Percentiles rank a stretch among this genome's conserved stretches.
These are phyloP conservation scores for Cyclargus thomasi DNA, from an alignment of 1,140 invertebrate genomes.

Conservation along the genomic window DNA sequence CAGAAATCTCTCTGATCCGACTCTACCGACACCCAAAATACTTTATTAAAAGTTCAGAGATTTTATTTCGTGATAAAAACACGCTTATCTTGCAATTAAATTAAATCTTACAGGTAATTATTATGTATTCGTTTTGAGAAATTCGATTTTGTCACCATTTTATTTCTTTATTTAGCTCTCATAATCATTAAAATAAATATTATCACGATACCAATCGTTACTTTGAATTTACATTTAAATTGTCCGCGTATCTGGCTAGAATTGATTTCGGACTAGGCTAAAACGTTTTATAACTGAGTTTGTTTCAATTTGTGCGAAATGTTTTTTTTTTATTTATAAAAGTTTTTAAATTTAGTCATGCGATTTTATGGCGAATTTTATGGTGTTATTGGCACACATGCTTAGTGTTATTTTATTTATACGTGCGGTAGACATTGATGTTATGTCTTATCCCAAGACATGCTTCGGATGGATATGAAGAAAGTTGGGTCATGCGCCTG, in stretches of 20 bases:
- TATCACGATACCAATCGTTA: background rate
- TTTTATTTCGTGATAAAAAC: background rate
- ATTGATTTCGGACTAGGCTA: background rate
- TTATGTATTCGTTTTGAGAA: background rate
- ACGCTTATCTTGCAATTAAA: background rate
- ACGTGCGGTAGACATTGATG: too few relatives aligned
- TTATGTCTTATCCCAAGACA: too few relatives aligned
- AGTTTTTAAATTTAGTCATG: too few relatives aligned
- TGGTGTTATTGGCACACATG: too few relatives aligned
- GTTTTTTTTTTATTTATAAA: too few relatives aligned
- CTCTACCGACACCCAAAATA: background rate
- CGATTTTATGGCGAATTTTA: too few relatives aligned
- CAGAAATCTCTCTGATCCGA: background rate
- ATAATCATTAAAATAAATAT: slow-evolving; percentile 1
- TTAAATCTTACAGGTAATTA: slow-evolving; percentile 3
- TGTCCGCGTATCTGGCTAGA: background rate
- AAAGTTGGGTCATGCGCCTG: too few relatives aligned
- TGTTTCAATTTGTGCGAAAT: too few relatives aligned
- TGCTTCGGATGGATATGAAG: too few relatives aligned
- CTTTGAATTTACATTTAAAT: background rate
- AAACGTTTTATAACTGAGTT: background rate
- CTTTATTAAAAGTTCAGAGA: background rate
- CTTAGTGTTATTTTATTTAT: too few relatives aligned
- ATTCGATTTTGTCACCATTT: background rate
- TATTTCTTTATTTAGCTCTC: background rate